Conservation (phyloP, 92 coral and sea anemone genomes). For the Palythoa grandiflora region DNA sequence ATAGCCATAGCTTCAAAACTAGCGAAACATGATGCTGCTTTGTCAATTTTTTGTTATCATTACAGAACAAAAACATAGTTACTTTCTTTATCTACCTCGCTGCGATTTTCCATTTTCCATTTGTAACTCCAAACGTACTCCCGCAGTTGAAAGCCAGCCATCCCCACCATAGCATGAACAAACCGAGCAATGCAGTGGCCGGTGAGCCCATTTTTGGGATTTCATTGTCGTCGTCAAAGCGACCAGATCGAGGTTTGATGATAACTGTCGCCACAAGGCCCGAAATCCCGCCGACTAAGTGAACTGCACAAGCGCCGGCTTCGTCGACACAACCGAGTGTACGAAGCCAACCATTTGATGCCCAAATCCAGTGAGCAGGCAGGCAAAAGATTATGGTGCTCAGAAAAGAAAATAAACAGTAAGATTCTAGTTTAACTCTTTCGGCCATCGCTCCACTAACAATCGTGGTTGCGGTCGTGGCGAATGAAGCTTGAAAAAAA, state of each 20-base stretch:
- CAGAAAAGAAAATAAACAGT: conserved; percentile 69
- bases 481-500: conserved; percentile 75
- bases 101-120: conserved; percentile 75
- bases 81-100: conserved; percentile 51
- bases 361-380: conserved; percentile 79
- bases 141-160: conserved; percentile 78
- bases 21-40: too few species aligned
- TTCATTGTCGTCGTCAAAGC: conserved; percentile 64
- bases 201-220: conserved; percentile 68
- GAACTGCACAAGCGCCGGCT: conserved; percentile 75
- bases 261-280: conserved; percentile 69
- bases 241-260: conserved; percentile 70
- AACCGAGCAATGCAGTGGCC: conserved; percentile 68
- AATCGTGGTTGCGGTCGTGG: conserved; percentile 76
- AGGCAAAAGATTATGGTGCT: conserved; percentile 71
- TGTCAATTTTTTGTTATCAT: background rate
- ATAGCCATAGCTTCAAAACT: too few species aligned
- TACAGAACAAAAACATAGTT: background rate
- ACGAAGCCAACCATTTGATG: conserved; percentile 63
- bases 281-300: conserved; percentile 70
- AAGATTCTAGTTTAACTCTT: conserved; percentile 71
- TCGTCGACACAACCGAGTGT: conserved; percentile 65
- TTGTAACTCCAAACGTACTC: conserved; percentile 74
- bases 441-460: conserved; percentile 78
- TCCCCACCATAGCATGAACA: conserved; percentile 80